phyloP scores from a whole-genome alignment of 2,113 vertebrate species.

The Platanista minor region DNA sequence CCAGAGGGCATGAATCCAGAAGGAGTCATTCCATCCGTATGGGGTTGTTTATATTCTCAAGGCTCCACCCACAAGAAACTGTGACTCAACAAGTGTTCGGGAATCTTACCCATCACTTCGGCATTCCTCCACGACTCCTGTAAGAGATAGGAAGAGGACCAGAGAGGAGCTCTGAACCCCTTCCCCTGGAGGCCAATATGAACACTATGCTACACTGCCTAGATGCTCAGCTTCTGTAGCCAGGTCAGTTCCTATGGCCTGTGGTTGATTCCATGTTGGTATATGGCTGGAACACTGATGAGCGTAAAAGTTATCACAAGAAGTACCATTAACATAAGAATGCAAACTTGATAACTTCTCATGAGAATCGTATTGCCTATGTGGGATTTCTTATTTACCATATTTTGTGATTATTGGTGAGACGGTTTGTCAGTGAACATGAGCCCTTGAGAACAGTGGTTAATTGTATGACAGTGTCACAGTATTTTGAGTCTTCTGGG shows the following conservation, averaged over 20 bases:
- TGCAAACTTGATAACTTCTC: conserved; percentile 32
- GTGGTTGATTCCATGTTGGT: not conserved
- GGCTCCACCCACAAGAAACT: not conserved
- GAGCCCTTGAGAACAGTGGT: conserved; percentile 62
- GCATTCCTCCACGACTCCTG: not conserved
- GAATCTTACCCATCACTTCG: not conserved
- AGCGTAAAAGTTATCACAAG: not conserved
- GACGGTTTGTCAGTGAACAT: conserved; percentile 45
- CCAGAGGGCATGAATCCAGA: not conserved
- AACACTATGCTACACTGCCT: not conserved
- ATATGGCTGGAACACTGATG: not conserved
- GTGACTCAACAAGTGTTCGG: not conserved
- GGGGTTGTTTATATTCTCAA: not conserved
- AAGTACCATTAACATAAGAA: not conserved
- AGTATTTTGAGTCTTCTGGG: conserved; percentile 59
- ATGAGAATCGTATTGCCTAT: conserved; percentile 40
- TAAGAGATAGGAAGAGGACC: not conserved
- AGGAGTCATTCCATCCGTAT: not conserved
- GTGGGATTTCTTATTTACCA: conserved; percentile 53
- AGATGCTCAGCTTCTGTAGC: not conserved
- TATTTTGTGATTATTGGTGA: conserved; percentile 50
- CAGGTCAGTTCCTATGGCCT: not conserved
- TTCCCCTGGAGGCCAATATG: not conserved
- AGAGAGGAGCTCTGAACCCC: not conserved
- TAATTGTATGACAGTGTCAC: not conserved